Conservation (phyloP, 2,797 vertebrate genomes). For the Sphenopsis melanotis region DNA sequence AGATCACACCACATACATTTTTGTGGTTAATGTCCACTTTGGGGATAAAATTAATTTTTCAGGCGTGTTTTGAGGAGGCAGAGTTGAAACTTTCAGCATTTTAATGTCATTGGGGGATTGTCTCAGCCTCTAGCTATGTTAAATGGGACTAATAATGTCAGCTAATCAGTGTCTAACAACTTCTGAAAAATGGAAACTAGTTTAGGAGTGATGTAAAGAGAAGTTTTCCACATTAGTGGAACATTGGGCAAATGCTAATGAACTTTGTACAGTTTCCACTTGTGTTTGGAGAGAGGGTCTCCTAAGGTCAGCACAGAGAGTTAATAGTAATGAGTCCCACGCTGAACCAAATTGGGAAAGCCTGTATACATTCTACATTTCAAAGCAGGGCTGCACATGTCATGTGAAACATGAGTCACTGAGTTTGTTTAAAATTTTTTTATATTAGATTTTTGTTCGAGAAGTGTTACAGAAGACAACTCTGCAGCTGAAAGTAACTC, state of each 20-base stretch:
- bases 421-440: neutral
- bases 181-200: constrained; percentile 62
- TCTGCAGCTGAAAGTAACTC: neutral
- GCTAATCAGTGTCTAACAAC: constrained; percentile 47
- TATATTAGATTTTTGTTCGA: neutral
- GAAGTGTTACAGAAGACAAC: neutral
- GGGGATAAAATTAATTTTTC: constrained; percentile 55
- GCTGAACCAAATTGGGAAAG: neutral
- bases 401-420: neutral
- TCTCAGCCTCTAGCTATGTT: constrained; percentile 55
- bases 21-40: constrained; percentile 53
- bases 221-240: constrained; percentile 59
- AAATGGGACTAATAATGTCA: constrained; percentile 55
- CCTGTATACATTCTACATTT: neutral
- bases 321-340: neutral
- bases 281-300: constrained; percentile 27
- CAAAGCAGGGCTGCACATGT: neutral
- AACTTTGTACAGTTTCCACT: constrained; percentile 50
- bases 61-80: constrained; percentile 28
- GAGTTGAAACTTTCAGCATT: constrained; percentile 22
- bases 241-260: constrained; percentile 43
- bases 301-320: constrained; percentile 29
- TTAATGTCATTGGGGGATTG: constrained; percentile 36
- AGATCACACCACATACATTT: neutral
- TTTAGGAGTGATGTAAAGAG: constrained; percentile 41